Percentiles rank a stretch among this genome's conserved stretches.
These are phyloP conservation scores for Pleuronectes platessa DNA, from an alignment of 2,113 vertebrate species.

Conservation along the genomic window DNA sequence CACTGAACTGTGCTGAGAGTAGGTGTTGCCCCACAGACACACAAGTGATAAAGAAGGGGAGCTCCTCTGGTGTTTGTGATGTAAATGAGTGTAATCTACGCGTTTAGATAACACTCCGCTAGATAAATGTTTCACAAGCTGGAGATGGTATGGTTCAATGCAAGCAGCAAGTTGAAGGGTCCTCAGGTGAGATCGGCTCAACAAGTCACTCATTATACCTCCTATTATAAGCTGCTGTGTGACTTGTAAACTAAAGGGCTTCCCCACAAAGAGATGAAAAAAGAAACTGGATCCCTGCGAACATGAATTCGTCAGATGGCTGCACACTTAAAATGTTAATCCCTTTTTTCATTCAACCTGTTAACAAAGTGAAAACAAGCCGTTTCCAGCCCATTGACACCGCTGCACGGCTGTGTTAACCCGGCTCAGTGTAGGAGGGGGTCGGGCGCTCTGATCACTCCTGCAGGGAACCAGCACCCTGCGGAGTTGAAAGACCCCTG, in stretches of 20 bases:
- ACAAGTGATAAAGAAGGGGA: conserved; percentile 33
- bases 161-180: background rate
- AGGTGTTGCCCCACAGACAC: conserved; percentile 25
- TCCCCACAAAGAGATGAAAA: background rate
- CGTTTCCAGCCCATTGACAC: conserved; percentile 67
- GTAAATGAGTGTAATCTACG: conserved; percentile 55
- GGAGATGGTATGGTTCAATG: conserved; percentile 51
- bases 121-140: conserved; percentile 23
- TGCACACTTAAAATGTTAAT: conserved; percentile 56
- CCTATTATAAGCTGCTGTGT: background rate
- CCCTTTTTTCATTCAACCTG: conserved; percentile 56
- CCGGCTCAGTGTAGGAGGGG: conserved; percentile 62
- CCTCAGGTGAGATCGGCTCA: background rate
- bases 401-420: conserved; percentile 52
- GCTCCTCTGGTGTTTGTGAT: conserved; percentile 50
- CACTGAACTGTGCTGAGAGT: conserved; percentile 9
- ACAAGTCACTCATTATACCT: background rate
- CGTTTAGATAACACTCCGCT: conserved; percentile 48
- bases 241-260: background rate
- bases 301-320: conserved; percentile 40
- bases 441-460: conserved; percentile 76
- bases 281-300: background rate
- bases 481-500: conserved; percentile 75
- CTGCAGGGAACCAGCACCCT: conserved; percentile 65
- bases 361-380: conserved; percentile 71